These are phyloP conservation scores for Apteryx mantelli DNA, from an alignment of 2,113 vertebrate species.

Conservation along the genomic window DNA sequence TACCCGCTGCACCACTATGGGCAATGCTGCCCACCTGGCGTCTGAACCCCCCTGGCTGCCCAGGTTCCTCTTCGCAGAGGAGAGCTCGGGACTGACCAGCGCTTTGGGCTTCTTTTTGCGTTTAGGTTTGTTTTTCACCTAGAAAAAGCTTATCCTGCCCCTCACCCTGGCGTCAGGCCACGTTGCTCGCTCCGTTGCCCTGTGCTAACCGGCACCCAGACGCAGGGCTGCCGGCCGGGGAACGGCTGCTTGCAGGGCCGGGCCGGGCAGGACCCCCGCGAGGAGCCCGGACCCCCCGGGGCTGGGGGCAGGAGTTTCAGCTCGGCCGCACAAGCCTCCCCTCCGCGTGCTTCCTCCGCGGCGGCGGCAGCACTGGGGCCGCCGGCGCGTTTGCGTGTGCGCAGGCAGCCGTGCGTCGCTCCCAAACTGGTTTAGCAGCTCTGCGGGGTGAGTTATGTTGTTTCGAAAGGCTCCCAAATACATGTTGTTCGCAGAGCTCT, in stretches of 20 bases:
- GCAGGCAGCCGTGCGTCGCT: not conserved
- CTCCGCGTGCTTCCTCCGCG: too few relatives aligned
- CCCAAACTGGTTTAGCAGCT: conserved; percentile 73
- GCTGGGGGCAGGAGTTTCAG: too few relatives aligned
- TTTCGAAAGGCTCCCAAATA: conserved; percentile 67
- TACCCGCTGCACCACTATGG: too few relatives aligned
- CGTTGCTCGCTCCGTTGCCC: not conserved
- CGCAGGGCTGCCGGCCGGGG: rapidly evolving
- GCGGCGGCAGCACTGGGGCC: not conserved
- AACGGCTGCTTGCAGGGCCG: too few relatives aligned
- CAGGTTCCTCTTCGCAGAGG: not conserved
- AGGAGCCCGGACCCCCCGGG: not conserved
- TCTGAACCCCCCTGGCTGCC: too few relatives aligned
- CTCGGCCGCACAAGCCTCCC: too few relatives aligned
- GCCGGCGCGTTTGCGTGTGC: not conserved
- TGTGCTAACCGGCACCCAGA: not conserved
- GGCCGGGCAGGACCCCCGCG: too few relatives aligned
- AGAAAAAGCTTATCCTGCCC: not conserved
- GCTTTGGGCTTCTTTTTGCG: not conserved
- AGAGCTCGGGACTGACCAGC: not conserved
- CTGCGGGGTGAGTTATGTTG: conserved; percentile 3
- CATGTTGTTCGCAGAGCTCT: conserved; percentile 34
- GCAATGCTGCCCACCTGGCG: too few relatives aligned
- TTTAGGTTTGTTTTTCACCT: not conserved
- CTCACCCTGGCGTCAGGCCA: not conserved